Base-by-base conservation (phyloP, 2,113 vertebrate species). In the Alligator mississippiensis region DNA sequence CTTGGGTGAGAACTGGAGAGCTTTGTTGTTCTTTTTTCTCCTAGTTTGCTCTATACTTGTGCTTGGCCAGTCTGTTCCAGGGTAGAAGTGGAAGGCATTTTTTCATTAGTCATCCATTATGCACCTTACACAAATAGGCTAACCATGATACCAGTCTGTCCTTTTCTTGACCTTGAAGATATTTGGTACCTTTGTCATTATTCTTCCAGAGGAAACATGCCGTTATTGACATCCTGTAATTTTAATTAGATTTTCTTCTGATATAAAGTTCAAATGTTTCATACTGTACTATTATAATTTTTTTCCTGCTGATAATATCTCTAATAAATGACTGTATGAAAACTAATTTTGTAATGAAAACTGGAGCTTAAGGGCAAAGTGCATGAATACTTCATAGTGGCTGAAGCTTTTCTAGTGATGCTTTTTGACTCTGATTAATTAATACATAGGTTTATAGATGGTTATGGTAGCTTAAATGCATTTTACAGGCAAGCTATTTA, bases 401-500 rank as follows among this genome's bases (percentile, higher is more conserved):
- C 21, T 81, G 77, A 87, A 87, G 77, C 59, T 85, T 88, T 72
- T 64, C 58, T 60, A 61, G 57, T 62, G 5, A 63, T 76, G 77
- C 68, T 5, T 30, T 95, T 89, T 1, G 0, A 47, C 13, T 91
- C 82, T 61, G 77, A 21, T 27, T 88, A 83, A 58, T 25, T 85
- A 81, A 79, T 14, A 22, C 8, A 15, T 3, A 12, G 66, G 5
- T 27, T 70, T 82, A 59, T 38, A 79, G 75, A 82, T 63, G 88
- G 27, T 13, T 21, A 72, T n/a, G 68, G 82, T 78, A 85, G 82
- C 30, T 83, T 63, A 89, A 87, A 83, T 11, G 77, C 18, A 15
- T 90, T 90, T 89, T 92, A 58, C 63, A 85, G 68, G 28, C 74
- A 81, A 85, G 63, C 54, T 70, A 38, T 89, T 96, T 90, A 63